Base-by-base conservation (phyloP, 2,888 invertebrate genomes). In the Lamellibrachia satsuma region DNA sequence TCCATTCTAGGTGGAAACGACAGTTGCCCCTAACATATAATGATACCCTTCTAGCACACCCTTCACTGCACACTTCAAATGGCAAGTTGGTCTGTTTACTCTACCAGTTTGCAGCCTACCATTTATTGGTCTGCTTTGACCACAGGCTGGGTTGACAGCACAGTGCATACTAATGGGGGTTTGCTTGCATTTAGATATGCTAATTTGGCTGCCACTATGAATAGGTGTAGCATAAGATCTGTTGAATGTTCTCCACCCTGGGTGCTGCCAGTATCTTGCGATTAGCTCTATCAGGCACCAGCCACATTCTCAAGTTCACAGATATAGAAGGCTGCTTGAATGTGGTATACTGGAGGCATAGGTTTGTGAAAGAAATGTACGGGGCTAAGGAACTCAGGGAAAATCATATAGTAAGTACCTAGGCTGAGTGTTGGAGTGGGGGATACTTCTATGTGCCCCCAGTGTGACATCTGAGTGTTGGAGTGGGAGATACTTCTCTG, bases 191-290 rank as follows among this genome's bases (percentile, higher is more conserved):
- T 75, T 75, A 0, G 22, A n/a, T 75, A 75, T 75, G 75, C 75
- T 75, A 75, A 75, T 75, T 75, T 75, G 11, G 75, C 75, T 75
- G 75, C 75, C 75, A 75, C 75, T 75, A 22, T 75, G 75, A 75
- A 75, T 75, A 75, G 75, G 75, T 75, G n/a, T 75, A 15, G 22
- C 75, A 75, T 22, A 11, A 75, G 75, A 22, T 75, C 75, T 75
- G 75, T 75, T 75, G 75, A 75, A 75, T 75, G n/a, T 75, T n/a
- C n/a, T 75, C 15, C 75, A 75, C 75, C 75, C 75, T 75, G 22
- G 11, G 75, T 75, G 6, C 22, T 15, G n/a, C 75, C 6, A n/a
- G 22, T 75, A 75, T 75, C 75, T 22, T 22, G n/a, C 22, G 75
- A 75, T 75, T 75, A 75, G 75, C 75, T 22, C 75, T 75, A 75